A percentile compares a stretch with the other conserved stretches of the same genome.
These are phyloP conservation scores for Cephalotes varians DNA, from an alignment of 2,888 invertebrate species.

Conservation along the genomic window DNA sequence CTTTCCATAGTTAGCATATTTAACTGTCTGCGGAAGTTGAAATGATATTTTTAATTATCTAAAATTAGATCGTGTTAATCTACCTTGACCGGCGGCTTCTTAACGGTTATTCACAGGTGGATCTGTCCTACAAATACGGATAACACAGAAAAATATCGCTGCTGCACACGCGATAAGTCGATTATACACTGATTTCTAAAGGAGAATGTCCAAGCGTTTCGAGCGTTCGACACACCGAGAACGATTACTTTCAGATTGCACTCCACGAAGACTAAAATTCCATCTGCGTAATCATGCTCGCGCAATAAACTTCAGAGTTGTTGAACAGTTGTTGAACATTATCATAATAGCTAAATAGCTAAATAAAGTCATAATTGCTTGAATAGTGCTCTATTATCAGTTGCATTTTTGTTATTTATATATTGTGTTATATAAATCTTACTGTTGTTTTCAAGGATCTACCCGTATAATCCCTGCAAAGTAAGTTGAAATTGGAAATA, in stretches of 20 bases:
- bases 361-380: too few relatives aligned
- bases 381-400: too few relatives aligned
- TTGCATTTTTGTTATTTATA: too few relatives aligned
- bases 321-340: too few relatives aligned
- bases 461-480: too few relatives aligned
- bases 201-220: constrained; percentile 14
- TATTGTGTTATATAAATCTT: too few relatives aligned
- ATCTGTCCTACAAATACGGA: background rate
- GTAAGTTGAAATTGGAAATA: too few relatives aligned
- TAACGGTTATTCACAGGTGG: constrained; percentile 14
- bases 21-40: background rate
- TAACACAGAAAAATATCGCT: background rate
- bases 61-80: background rate
- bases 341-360: too few relatives aligned
- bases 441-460: too few relatives aligned
- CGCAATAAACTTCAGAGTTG: background rate
- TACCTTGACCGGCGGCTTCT: background rate
- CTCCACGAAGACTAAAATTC: background rate
- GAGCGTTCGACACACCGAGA: background rate
- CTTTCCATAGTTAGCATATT: background rate
- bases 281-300: background rate
- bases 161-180: background rate
- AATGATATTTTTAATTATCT: background rate
- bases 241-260: background rate
- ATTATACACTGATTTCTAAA: constrained; percentile 38